Conservation (phyloP, 2,113 vertebrate species). For the Muntiacus reevesi region DNA sequence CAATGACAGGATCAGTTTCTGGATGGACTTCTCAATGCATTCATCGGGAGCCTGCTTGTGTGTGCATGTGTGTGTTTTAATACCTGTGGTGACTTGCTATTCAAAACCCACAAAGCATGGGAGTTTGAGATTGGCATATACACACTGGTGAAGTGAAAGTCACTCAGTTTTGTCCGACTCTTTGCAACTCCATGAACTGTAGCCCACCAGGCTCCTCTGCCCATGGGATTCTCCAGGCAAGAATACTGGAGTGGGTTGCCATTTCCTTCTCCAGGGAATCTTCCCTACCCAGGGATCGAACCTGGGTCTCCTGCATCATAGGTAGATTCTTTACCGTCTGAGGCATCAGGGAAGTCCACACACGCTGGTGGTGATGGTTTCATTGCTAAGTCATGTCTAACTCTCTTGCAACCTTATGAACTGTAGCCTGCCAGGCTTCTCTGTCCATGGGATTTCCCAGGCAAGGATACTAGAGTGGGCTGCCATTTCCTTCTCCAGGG, state of each 20-base stretch:
- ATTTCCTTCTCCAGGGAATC: not conserved
- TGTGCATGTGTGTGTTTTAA: not conserved
- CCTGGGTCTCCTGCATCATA: not conserved
- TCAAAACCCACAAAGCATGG: not conserved
- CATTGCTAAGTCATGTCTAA: fast-evolving
- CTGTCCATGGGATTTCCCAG: not conserved
- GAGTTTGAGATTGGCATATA: not conserved
- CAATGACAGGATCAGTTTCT: not conserved
- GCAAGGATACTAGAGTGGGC: not conserved
- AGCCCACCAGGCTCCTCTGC: not conserved
- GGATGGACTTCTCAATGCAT: not conserved
- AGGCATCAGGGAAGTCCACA: not conserved
- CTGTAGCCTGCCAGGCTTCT: not conserved
- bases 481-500: not conserved
- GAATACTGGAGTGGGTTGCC: not conserved
- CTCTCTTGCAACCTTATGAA: not conserved
- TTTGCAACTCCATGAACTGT: not conserved
- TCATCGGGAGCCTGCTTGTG: not conserved
- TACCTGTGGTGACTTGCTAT: not conserved
- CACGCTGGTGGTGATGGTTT: not conserved
- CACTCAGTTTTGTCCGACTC: not conserved
- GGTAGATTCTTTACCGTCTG: not conserved
- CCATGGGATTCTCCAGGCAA: not conserved
- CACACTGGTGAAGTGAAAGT: not conserved
- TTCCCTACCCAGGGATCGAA: not conserved